Evolutionary conservation across 2,888 invertebrate genomes (phyloP), one percentile per base, ranked within the genome.

Genomic region (Subacronicta megacephala): DNA sequence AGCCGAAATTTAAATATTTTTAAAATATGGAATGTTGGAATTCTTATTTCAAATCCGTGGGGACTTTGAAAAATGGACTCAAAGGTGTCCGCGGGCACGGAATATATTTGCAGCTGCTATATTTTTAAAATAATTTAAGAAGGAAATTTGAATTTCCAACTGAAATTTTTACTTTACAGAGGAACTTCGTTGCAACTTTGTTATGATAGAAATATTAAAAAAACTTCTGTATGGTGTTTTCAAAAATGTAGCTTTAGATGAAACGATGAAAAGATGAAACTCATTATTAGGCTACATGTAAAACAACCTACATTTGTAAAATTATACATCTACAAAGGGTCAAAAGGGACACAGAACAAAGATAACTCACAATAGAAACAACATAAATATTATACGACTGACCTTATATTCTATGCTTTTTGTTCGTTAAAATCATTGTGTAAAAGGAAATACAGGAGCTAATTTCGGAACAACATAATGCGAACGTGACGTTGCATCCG

Each of bases 401-500:
- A 10, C 12, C 37, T 36, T 5, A 44, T 45, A 38, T 35, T 13
- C 2, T 12, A n/a, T 10, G 17, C 37, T 37, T 53, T 53, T 41
- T 56, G 46, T 37, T 13, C 13, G 41, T 10, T 18, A 56, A 40
- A 37, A 37, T 7, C 2, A 36, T 47, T 36, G 3, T 23, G 7
- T 38, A 51, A 50, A 42, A 41, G 36, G 26, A 41, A 54, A 54
- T 35, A 44, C 37, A 16, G 1, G 7, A 35, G 35, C 44, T 41
- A 64, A 69, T 72, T 61, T 58, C 16, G n/a, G 9, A 50, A 59
- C 41, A 59, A 63, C 45, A 63, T 47, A 60, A 50, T 41, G 50
- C 12, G 43, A 51, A 56, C 64, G 68, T 75, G 75, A 62, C 64
- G 51, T 31, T 57, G 72, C 77, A 71, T 72, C 61, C 55, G 15